These are phyloP conservation scores for Romanogobio albipinnatus DNA, from an alignment of 2,113 vertebrate genomes.

Conservation along the genomic window DNA sequence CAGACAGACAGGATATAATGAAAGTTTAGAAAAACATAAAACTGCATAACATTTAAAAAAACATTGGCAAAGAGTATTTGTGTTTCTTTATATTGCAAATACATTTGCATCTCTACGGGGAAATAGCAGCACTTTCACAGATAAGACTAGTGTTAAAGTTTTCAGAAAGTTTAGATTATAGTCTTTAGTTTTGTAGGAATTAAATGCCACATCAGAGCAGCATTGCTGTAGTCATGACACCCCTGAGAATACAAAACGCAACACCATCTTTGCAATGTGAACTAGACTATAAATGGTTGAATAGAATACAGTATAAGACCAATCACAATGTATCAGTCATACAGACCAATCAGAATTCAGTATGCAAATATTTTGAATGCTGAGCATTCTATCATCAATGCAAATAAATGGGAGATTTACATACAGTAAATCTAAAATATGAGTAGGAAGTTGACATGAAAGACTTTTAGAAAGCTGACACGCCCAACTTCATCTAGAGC, in stretches of 20 bases:
- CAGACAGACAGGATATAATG: constrained; percentile 8
- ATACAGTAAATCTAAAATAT: constrained; percentile 1
- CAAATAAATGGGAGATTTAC: constrained; percentile 4
- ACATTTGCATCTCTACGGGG: background rate
- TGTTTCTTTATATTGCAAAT: background rate
- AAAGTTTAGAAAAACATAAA: constrained; percentile 1
- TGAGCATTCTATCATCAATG: background rate
- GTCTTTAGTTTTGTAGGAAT: background rate
- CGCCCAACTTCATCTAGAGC: background rate
- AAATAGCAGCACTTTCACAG: background rate
- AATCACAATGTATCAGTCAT: background rate
- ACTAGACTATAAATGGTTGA: constrained; percentile 1
- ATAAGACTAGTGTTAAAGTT: background rate
- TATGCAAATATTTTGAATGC: constrained; percentile 11
- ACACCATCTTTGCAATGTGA: background rate
- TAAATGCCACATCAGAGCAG: background rate
- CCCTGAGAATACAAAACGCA: background rate
- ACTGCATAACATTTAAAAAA: constrained; percentile 5
- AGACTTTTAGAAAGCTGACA: background rate
- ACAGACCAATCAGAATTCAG: background rate
- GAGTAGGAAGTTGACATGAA: background rate
- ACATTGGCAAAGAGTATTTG: background rate
- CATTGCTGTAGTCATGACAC: background rate
- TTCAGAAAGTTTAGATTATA: background rate
- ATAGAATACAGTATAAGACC: background rate